A percentile compares a stretch with the other conserved stretches of the same genome.
phyloP scores from a whole-genome alignment of 92 coral and sea anemone species.

The Ricordea florida region DNA sequence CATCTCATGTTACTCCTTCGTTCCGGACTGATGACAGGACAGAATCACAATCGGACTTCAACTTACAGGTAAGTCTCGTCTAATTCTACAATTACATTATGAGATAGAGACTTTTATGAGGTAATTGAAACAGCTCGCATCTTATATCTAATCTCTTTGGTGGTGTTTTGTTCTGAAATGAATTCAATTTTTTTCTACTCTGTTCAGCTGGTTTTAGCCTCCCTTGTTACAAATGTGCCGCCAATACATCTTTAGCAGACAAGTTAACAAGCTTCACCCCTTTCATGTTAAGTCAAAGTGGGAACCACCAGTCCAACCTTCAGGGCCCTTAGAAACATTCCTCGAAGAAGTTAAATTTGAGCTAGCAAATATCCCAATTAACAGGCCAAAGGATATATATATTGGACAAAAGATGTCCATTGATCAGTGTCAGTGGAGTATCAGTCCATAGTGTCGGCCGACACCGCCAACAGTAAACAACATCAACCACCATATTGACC shows the following conservation, averaged over 20 bases:
- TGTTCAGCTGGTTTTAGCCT: neutral
- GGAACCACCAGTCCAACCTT: conserved; percentile 48
- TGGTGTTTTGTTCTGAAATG: neutral
- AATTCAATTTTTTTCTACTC: neutral
- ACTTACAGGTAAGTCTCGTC: too few species aligned
- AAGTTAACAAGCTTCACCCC: conserved; percentile 33
- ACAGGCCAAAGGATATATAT: conserved; percentile 19
- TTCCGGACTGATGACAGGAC: too few species aligned
- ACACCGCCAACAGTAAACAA: neutral
- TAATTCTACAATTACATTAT: too few species aligned
- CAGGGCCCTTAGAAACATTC: conserved; percentile 46
- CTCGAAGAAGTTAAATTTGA: conserved; percentile 29
- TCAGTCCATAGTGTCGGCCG: neutral
- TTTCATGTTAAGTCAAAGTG: conserved; percentile 48
- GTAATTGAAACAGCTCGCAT: neutral
- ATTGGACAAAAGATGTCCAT: too few species aligned
- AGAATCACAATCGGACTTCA: too few species aligned
- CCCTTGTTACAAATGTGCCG: neutral
- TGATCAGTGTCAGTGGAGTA: too few species aligned
- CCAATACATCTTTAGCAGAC: neutral
- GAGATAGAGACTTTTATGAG: neutral
- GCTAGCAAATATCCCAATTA: neutral
- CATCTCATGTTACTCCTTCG: too few species aligned
- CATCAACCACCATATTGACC: conserved; percentile 45
- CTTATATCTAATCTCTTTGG: neutral